Percentiles rank a stretch among this genome's conserved stretches.
Conservation (phyloP, 2,797 vertebrate species). For the Xerus rutilus region DNA sequence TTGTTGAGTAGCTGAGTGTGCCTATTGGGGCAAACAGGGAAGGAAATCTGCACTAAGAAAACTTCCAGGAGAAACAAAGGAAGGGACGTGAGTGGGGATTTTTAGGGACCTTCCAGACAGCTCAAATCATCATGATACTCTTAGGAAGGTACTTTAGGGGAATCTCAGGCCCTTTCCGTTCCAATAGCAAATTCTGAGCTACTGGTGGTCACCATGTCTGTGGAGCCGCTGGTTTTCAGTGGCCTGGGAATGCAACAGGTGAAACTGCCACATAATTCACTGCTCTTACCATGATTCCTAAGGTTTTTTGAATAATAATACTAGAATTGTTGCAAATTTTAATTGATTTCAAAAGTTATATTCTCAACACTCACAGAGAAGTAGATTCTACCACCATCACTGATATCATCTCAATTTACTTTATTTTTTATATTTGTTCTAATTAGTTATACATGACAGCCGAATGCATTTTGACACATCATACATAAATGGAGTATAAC, state of each 20-base stretch:
- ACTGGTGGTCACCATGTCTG: too few species aligned
- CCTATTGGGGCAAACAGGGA: too few species aligned
- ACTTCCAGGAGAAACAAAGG: neutral
- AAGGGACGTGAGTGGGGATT: neutral
- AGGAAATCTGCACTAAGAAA: neutral
- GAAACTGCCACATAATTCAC: neutral
- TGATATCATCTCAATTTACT: neutral
- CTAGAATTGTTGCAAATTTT: neutral
- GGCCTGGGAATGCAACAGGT: neutral
- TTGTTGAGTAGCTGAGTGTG: neutral
- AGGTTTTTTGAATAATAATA: too few species aligned
- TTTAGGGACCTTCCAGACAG: neutral
- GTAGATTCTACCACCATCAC: neutral
- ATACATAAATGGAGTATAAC: too few species aligned
- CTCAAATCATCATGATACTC: neutral
- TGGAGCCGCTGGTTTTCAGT: neutral
- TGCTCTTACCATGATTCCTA: neutral
- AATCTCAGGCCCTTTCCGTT: neutral
- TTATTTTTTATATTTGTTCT: too few species aligned
- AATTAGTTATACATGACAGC: too few species aligned
- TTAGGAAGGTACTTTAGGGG: neutral
- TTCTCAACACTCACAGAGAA: neutral
- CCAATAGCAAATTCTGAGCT: neutral
- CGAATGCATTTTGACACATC: too few species aligned
- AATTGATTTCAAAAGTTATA: neutral